Evolutionary conservation across 2,113 vertebrate species (phyloP).

Genomic region (Heloderma charlesbogerti): DNA sequence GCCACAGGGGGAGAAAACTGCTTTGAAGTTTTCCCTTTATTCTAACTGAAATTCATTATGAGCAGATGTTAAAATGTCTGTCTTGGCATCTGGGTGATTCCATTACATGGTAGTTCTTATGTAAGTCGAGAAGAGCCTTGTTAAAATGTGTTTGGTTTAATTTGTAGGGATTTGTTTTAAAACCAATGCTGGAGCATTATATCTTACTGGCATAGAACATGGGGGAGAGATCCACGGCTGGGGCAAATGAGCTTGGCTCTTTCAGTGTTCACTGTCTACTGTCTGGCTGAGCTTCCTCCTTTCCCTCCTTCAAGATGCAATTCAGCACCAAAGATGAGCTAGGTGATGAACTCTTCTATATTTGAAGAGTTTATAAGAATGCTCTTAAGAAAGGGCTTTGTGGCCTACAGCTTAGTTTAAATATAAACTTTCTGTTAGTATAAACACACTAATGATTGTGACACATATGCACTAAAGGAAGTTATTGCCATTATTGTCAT

Average conservation of each 20-base stretch:
- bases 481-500: not conserved
- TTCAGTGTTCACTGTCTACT: not conserved
- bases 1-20: not conserved
- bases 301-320: too few relatives aligned
- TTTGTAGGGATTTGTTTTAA: not conserved
- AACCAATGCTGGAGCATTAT: not conserved
- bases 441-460: fast-evolving
- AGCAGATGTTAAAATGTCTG: not conserved
- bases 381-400: not conserved
- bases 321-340: not conserved
- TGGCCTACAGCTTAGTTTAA: too few relatives aligned
- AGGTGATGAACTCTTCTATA: not conserved
- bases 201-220: not conserved
- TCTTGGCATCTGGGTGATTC: slow-evolving; percentile 5
- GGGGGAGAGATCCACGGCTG: not conserved
- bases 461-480: not conserved
- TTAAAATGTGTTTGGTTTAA: not conserved
- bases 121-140: not conserved
- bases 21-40: slow-evolving; percentile 34
- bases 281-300: not conserved
- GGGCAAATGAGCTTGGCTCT: not conserved
- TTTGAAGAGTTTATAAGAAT: not conserved
- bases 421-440: not conserved
- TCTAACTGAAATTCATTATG: not conserved
- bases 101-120: not conserved